Conservation (phyloP, 2,888 invertebrate genomes). For the Caenorhabditis becei region DNA sequence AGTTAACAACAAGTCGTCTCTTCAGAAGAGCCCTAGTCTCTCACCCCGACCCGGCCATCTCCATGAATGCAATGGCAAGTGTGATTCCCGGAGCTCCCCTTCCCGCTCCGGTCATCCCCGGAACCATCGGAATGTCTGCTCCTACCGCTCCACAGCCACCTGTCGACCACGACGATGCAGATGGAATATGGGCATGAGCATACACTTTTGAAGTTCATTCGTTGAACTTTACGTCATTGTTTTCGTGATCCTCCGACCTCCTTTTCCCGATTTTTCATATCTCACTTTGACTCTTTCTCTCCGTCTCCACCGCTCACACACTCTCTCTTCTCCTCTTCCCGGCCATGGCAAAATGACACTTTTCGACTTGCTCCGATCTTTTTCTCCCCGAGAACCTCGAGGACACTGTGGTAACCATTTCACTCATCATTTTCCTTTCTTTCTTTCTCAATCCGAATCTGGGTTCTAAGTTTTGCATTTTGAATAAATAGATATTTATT, state of each 20-base stretch:
- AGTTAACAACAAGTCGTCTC: background rate
- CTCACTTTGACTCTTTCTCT: constrained; percentile 6
- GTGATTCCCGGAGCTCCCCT: constrained; percentile 63
- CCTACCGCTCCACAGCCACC: constrained; percentile 13
- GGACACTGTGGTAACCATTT: constrained; percentile 20
- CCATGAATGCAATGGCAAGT: constrained; percentile 62
- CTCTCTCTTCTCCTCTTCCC: constrained; percentile 6
- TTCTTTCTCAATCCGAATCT: constrained; percentile 17
- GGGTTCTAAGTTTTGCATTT: constrained; percentile 9
- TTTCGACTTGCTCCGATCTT: constrained; percentile 7
- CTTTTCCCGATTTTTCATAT: constrained; percentile 8
- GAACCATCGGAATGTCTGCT: constrained; percentile 33
- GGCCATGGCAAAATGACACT: constrained; percentile 3
- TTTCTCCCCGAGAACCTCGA: constrained; percentile 9
- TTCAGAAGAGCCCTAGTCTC: constrained; percentile 63
- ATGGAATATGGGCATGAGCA: constrained; percentile 68
- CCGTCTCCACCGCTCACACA: background rate
- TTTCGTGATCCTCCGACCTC: background rate
- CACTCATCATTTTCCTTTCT: constrained; percentile 7
- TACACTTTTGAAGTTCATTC: background rate
- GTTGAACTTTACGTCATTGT: background rate
- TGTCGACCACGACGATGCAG: constrained; percentile 63
- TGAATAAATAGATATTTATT: constrained; percentile 16
- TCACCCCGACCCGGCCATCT: constrained; percentile 63
- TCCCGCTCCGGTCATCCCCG: constrained; percentile 53